These are phyloP conservation scores for Chamaedrilus cognettii DNA, from an alignment of 2,888 invertebrate genomes.

Conservation along the genomic window DNA sequence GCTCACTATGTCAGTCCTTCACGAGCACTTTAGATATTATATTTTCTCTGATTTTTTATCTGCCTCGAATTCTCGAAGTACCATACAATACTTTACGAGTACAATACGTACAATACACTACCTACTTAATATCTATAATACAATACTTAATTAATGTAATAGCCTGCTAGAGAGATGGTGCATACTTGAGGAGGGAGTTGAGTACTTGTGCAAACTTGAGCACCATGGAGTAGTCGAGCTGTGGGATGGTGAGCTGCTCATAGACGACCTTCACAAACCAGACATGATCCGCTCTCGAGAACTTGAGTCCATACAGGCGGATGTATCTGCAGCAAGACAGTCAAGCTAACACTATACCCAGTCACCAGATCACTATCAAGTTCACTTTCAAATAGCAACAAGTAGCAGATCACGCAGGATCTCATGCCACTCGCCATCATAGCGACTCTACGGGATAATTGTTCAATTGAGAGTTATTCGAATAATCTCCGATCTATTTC, in stretches of 20 bases:
- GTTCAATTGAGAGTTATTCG: no score
- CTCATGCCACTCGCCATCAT: no score
- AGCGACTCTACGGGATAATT: constrained; percentile 55
- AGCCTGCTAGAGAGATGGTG: neutral
- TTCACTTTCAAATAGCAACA: no score
- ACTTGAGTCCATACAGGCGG: constrained; percentile 80
- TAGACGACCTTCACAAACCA: constrained; percentile 76
- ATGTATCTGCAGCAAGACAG: constrained; percentile 83
- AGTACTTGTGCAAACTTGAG: constrained; percentile 74
- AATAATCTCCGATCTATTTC: no score
- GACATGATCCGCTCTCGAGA: constrained; percentile 88
- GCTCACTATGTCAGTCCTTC: no score
- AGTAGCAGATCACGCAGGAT: no score
- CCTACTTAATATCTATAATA: neutral
- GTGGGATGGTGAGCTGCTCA: constrained; percentile 75
- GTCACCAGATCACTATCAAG: no score
- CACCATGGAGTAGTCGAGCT: constrained; percentile 75
- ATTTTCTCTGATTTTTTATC: no score
- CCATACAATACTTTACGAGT: no score
- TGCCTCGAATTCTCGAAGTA: no score
- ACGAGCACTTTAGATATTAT: no score
- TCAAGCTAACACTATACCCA: no score
- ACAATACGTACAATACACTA: neutral
- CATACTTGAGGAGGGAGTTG: constrained; percentile 71
- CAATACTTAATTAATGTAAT: neutral